Conservation (phyloP, 2,888 invertebrate genomes). For the Polydrusus cervinus region DNA sequence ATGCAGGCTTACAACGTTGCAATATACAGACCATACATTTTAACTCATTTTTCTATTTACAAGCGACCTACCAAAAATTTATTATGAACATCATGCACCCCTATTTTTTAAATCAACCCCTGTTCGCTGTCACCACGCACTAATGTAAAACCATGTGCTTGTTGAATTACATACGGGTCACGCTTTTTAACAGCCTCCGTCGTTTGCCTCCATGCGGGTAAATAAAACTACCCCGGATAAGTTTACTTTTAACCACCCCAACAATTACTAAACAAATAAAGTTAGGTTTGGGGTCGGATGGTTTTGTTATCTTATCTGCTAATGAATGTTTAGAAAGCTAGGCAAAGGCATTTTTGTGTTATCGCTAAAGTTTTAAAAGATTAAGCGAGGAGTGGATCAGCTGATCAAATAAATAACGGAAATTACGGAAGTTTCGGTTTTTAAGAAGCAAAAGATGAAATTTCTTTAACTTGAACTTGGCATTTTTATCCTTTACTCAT, state of each 20-base stretch:
- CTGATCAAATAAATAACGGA: background rate
- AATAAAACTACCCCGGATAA: constrained; percentile 40
- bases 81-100: too few species aligned
- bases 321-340: constrained; percentile 12
- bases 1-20: too few species aligned
- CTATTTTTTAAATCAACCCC: too few species aligned
- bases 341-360: background rate
- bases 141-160: constrained; percentile 55
- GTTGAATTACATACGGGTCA: constrained; percentile 58
- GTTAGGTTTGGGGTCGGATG: constrained; percentile 2
- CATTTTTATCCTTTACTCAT: too few species aligned
- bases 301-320: constrained; percentile 42
- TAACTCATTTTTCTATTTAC: too few species aligned
- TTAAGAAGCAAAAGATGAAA: too few species aligned
- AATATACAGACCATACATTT: too few species aligned
- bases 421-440: background rate
- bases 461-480: too few species aligned
- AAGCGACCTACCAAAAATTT: too few species aligned
- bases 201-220: constrained; percentile 58
- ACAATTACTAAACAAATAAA: constrained; percentile 47
- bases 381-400: background rate
- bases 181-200: constrained; percentile 57
- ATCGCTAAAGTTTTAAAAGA: background rate
- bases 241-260: constrained; percentile 45
- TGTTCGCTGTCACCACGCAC: constrained; percentile 37